Percentiles rank a stretch among this genome's conserved stretches.
Conservation (phyloP, 1,140 invertebrate genomes). For the Aphis craccivora region DNA sequence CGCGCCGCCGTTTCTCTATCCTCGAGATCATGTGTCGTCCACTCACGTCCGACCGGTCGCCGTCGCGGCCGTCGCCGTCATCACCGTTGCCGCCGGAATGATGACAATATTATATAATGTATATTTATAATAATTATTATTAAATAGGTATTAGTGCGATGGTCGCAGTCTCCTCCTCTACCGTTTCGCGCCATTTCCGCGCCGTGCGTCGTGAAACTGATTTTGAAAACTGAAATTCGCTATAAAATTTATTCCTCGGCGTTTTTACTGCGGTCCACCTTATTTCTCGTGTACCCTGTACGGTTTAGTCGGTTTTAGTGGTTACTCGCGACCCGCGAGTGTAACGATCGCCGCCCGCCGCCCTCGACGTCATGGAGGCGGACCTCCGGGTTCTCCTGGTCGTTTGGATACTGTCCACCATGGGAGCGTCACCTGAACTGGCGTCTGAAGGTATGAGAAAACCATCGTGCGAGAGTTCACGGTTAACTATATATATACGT, state of each 20-base stretch:
- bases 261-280: background rate
- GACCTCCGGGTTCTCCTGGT: conserved; percentile 45
- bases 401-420: conserved; percentile 56
- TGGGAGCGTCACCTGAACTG: conserved; percentile 54
- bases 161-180: background rate
- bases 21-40: background rate
- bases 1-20: background rate
- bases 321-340: background rate
- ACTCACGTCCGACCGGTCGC: background rate
- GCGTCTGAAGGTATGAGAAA: conserved; percentile 44
- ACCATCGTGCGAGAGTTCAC: background rate
- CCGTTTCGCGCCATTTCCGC: background rate
- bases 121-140: background rate
- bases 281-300: background rate
- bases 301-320: background rate
- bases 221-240: background rate
- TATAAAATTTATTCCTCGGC: background rate
- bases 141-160: background rate
- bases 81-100: conserved; percentile 23
- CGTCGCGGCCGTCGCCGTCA: background rate
- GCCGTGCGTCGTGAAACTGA: background rate
- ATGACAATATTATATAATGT: background rate
- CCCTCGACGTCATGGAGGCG: conserved; percentile 34
- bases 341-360: background rate
- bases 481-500: background rate